phyloP scores from a whole-genome alignment of 2,113 vertebrate species.

The Vulpes vulpes region DNA sequence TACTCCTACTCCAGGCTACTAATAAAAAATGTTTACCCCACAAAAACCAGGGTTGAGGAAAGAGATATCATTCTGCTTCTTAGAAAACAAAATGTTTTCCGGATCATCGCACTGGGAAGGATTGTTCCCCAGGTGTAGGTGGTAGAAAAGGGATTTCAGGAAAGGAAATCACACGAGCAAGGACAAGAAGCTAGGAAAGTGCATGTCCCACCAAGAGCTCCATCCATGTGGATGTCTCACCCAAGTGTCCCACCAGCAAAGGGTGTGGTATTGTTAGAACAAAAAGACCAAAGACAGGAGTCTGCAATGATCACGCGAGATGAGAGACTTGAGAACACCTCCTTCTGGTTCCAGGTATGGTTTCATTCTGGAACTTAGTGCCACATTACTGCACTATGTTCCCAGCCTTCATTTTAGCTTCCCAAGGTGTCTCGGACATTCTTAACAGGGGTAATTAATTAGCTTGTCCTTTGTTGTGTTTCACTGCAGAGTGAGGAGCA shows the following conservation, averaged over 20 bases:
- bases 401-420: background rate
- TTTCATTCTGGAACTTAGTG: background rate
- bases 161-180: background rate
- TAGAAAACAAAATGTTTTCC: background rate
- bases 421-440: background rate
- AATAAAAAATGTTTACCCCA: constrained; percentile 22
- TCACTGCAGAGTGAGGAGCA: background rate
- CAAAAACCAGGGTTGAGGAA: background rate
- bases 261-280: background rate
- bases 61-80: background rate
- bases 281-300: background rate
- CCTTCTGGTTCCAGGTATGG: background rate
- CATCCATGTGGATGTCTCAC: background rate
- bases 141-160: background rate
- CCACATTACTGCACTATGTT: background rate
- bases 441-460: background rate
- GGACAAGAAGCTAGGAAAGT: background rate
- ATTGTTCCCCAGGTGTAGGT: background rate
- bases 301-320: background rate
- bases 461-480: background rate
- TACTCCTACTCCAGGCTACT: background rate
- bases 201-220: background rate
- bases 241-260: background rate
- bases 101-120: background rate
- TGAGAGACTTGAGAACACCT: background rate